phyloP scores from a whole-genome alignment of 2,888 invertebrate genomes.

The Drosophila paranaensis region DNA sequence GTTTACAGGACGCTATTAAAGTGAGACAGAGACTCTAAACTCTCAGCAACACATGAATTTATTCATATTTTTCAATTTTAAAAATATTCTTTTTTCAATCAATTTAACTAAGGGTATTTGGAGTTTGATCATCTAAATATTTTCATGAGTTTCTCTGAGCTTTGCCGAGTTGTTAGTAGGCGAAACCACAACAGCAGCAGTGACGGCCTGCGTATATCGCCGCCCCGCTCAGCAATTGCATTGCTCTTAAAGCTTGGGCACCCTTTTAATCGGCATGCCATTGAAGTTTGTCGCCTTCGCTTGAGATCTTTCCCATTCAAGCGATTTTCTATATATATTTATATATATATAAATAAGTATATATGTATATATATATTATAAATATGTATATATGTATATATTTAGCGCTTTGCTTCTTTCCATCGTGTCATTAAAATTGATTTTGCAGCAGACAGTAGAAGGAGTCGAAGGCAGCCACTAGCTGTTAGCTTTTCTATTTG shows the following conservation, averaged over 20 bases:
- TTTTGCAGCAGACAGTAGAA: constrained; percentile 52
- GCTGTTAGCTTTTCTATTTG: constrained; percentile 72
- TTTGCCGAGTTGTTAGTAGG: constrained; percentile 8
- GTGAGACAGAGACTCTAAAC: not conserved
- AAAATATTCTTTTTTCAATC: not conserved
- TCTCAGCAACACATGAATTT: not conserved
- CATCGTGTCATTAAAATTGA: constrained; percentile 77
- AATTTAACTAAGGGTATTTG: constrained; percentile 21
- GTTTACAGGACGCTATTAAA: not conserved
- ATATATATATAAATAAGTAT: constrained; percentile 41
- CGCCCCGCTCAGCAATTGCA: constrained; percentile 26
- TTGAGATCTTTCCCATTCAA: constrained; percentile 40
- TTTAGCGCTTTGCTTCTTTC: constrained; percentile 45
- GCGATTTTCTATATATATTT: constrained; percentile 35
- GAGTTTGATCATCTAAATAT: not conserved
- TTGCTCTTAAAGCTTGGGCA: constrained; percentile 7
- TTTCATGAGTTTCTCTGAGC: not conserved
- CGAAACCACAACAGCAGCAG: constrained; percentile 40
- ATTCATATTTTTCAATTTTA: not conserved
- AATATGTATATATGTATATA: constrained; percentile 24
- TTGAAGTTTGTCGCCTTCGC: constrained; percentile 56
- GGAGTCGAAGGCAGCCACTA: constrained; percentile 27
- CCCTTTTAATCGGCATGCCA: constrained; percentile 64
- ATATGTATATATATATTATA: constrained; percentile 31
- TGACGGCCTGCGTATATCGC: constrained; percentile 47